Percentiles rank a stretch among this genome's conserved stretches.
phyloP scores from a whole-genome alignment of 2,113 vertebrate species.

The Perca schrenkii region DNA sequence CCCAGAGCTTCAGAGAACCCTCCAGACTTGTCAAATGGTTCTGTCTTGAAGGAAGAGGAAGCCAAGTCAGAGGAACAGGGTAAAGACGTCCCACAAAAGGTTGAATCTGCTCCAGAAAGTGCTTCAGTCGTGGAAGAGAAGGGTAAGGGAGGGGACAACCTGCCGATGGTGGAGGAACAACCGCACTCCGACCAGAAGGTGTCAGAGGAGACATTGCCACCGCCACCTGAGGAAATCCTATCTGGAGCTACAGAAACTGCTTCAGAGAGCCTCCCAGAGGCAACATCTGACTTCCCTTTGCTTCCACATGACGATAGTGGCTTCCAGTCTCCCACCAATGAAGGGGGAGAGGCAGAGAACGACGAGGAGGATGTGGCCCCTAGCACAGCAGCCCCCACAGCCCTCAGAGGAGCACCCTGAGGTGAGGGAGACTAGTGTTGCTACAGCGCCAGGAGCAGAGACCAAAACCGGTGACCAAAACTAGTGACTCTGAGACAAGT shows the following conservation, averaged over 20 bases:
- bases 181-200: constrained; percentile 5
- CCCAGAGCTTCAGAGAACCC: fast-evolving
- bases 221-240: constrained; percentile 9
- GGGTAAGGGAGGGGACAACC: constrained; percentile 37
- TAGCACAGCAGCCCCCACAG: background rate
- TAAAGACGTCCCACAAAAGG: background rate
- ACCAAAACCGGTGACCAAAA: constrained; percentile 31
- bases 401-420: background rate
- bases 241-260: background rate
- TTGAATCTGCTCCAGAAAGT: constrained; percentile 25
- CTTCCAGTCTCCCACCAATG: constrained; percentile 48
- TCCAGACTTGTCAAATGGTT: constrained; percentile 74
- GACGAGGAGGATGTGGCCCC: background rate
- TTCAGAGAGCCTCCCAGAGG: constrained; percentile 19
- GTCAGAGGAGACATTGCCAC: constrained; percentile 21
- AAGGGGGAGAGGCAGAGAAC: constrained; percentile 29
- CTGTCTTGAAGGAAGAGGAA: constrained; percentile 24
- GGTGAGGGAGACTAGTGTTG: background rate
- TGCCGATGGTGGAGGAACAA: constrained; percentile 13
- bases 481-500: constrained; percentile 78
- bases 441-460: constrained; percentile 23
- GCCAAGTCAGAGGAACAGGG: background rate
- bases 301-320: constrained; percentile 55
- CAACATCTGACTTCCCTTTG: background rate
- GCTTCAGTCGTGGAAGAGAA: constrained; percentile 45